Evolutionary conservation across 2,797 vertebrate species (phyloP), one percentile per base, ranked within the genome.

Genomic region (Poeciliopsis infans): DNA sequence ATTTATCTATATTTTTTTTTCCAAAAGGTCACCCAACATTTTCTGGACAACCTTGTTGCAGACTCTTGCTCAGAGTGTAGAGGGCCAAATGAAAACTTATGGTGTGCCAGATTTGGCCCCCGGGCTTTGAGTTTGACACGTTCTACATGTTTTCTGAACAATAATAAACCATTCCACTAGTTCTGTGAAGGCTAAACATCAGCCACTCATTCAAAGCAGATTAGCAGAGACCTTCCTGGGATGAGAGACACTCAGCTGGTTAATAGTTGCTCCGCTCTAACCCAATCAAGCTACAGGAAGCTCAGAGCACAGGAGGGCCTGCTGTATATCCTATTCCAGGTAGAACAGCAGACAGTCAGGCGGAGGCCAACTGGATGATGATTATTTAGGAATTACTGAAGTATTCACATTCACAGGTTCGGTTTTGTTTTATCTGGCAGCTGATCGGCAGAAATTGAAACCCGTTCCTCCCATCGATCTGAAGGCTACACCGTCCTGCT

Each of bases 381-480:
- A 41, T 69, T 5, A 41, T 43, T 69, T 64, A 36, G 18, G 7
- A 64, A 36, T 16, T 36, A 64, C 15, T 64, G 31, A 36, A 41
- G 39, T 8, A 41, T 20, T 39, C 61, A 11, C 61, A 66, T 10
- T 66, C 33, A 39, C 61, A 39, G 59, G 59, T 36, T 64, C 2
- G 16, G 31, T 41, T 23, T 25, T 13, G 10, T 39, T 78, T 84
- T 68, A 77, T 49, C 64, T 77, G 78, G 31, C 83, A 59, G 76
- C 77, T 45, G 74, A 81, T 83, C 78, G 28, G 75, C 78, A 76
- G 15, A 75, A 61, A 81, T 77, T 43, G 28, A 81, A 85, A 77
- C 79, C 86, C 18, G 72, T 59, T 75, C 81, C 68, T 74, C 75
- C 10, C 71, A 92, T 72, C 85, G 91, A 93, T 90, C 87, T 83